These are phyloP conservation scores for Cyphomyrmex costatus DNA, from an alignment of 1,140 invertebrate genomes.

Conservation along the genomic window DNA sequence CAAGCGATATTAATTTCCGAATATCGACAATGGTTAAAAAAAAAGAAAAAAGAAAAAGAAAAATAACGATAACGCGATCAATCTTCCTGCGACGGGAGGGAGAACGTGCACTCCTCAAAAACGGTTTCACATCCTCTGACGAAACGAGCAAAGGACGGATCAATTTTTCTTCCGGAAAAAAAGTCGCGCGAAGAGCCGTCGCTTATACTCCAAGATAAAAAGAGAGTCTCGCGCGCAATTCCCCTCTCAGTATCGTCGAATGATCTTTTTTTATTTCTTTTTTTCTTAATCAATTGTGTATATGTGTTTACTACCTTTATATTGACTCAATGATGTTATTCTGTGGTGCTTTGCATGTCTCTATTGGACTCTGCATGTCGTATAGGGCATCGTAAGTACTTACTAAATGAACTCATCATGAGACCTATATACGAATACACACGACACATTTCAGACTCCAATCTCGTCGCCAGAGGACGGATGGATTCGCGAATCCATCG, in stretches of 20 bases:
- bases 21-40: background rate
- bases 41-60: background rate
- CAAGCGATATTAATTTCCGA: conserved; percentile 32
- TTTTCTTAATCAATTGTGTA: conserved; percentile 78
- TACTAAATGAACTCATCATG: conserved; percentile 79
- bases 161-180: conserved; percentile 25
- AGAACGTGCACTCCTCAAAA: conserved; percentile 19
- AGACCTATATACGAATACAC: conserved; percentile 75
- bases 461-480: conserved; percentile 38
- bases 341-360: conserved; percentile 86
- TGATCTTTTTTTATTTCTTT: background rate
- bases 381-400: conserved; percentile 86
- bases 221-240: conserved; percentile 28
- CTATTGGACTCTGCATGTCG: conserved; percentile 86
- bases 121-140: conserved; percentile 4
- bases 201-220: conserved; percentile 3
- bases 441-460: conserved; percentile 69
- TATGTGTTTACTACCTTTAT: conserved; percentile 81
- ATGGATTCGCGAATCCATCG: conserved; percentile 55
- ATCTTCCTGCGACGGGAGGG: conserved; percentile 29
- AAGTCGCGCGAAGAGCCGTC: background rate
- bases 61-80: conserved; percentile 24
- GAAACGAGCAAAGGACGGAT: conserved; percentile 23
- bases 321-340: conserved; percentile 85
- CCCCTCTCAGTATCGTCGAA: conserved; percentile 7